Base-by-base conservation (phyloP, 2,888 invertebrate genomes). In the Tenthredo scrophulariae region DNA sequence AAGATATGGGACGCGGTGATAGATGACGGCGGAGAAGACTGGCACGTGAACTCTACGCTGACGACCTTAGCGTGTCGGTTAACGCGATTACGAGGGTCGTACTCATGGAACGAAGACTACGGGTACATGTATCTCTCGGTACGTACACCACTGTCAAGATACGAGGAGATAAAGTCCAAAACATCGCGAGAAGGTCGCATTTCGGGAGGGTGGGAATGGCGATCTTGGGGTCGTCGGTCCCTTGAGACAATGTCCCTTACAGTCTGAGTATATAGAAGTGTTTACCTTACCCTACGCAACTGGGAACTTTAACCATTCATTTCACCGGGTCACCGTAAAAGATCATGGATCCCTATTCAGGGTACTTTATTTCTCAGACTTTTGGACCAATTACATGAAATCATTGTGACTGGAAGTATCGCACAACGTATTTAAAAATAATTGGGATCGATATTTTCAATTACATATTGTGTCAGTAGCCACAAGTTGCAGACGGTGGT, bases 11-110 rank as follows among this genome's bases (percentile, higher is more conserved):
- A 62, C 75, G 33, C 74, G 37, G 43, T 85, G 85, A 85, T 85
- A 79, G 82, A 85, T 85, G 33, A 70, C 40, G 75, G 43, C 54
- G 37, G 46, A 83, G 29, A 33, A 83, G 46, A 77, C 75, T 46
- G 62, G 33, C 58, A 29, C 72, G 40, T 84, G 77, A 77, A 65
- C 77, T 79, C n/a, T 43, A 22, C 82, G 33, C 70, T 37, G 62
- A 26, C 37, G 79, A 80, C 79, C 62, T 37, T 40, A 22, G n/a
- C 26, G 40, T 40, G 79, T 80, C 40, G 26, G 40, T 54, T 26
- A 80, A 37, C 40, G 13, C 79, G 79, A 80, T 80, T 80, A 80
- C 10, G 33, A 50, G 50, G 77, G 50, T 77, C 77, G n/a, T 50
- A 77, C n/a, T 77, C 77, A 40, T n/a, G 79, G n/a, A 62, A 77